Percentiles rank a stretch among this genome's conserved stretches.
These are phyloP conservation scores for Notarius lentiginosus DNA, from an alignment of 2,113 vertebrate genomes.

Conservation along the genomic window DNA sequence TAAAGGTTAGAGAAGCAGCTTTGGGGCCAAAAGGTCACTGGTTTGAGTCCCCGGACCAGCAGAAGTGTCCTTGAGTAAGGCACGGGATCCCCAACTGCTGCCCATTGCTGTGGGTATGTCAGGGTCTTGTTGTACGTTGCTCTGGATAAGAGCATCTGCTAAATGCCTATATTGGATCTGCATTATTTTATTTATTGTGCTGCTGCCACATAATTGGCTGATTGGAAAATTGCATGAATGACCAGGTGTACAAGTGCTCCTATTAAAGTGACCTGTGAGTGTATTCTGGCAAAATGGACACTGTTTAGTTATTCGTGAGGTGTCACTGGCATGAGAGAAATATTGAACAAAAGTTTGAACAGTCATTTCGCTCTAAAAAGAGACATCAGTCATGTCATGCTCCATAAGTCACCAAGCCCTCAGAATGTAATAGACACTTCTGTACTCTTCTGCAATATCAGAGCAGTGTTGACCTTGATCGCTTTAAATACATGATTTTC, in stretches of 20 bases:
- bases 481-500: background rate
- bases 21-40: no score
- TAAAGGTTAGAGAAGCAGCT: no score
- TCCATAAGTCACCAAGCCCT: background rate
- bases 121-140: no score
- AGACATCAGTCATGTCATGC: background rate
- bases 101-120: no score
- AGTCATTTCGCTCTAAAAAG: background rate
- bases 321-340: background rate
- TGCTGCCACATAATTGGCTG: background rate
- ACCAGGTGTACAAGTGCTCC: background rate
- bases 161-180: no score
- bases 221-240: no score
- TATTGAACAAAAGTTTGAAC: background rate
- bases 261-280: background rate
- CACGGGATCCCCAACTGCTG: no score
- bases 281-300: background rate
- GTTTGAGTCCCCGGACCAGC: no score
- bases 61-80: no score
- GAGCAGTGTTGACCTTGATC: background rate
- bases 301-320: background rate
- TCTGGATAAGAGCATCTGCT: no score
- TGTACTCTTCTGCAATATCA: background rate
- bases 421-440: background rate
- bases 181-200: background rate